Evolutionary conservation across 2,888 invertebrate species (phyloP).

Genomic region (Mactromeris polynyma): DNA sequence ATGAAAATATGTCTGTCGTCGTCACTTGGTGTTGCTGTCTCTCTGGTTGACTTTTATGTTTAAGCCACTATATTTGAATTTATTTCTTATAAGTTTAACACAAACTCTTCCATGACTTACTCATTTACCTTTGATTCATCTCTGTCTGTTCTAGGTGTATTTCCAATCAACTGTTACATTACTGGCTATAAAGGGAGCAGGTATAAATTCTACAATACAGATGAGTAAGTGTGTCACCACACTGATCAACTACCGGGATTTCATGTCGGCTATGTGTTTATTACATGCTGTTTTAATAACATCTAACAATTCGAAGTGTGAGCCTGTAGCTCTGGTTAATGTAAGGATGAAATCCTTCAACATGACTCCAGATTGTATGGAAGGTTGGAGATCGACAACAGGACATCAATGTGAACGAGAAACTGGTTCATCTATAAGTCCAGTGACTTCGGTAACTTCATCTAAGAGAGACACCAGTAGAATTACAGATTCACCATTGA

Average conservation of each 20-base stretch:
- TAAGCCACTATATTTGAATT: too few species aligned
- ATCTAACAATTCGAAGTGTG: background rate
- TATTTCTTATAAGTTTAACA: too few species aligned
- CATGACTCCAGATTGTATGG: conserved; percentile 12
- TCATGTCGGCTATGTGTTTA: conserved; percentile 13
- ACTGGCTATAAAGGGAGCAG: conserved; percentile 8
- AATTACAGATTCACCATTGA: background rate
- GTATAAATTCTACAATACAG: background rate
- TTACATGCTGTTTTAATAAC: background rate
- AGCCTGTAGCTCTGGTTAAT: background rate
- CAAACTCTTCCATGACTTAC: too few species aligned
- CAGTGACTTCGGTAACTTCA: background rate
- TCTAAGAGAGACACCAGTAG: background rate
- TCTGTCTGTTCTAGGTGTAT: conserved; percentile 5
- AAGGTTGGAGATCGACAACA: conserved; percentile 20
- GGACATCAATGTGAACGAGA: conserved; percentile 2
- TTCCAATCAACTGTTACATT: conserved; percentile 22
- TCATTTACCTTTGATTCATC: too few species aligned
- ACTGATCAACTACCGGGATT: conserved; percentile 8
- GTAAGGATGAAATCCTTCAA: conserved; percentile 16
- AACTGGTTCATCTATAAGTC: background rate
- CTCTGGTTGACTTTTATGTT: too few species aligned
- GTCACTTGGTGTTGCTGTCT: too few species aligned
- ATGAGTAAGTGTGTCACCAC: conserved; percentile 24
- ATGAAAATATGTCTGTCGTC: too few species aligned